phyloP scores from a whole-genome alignment of 2,888 invertebrate genomes.

The Temnothorax unifasciatus region DNA sequence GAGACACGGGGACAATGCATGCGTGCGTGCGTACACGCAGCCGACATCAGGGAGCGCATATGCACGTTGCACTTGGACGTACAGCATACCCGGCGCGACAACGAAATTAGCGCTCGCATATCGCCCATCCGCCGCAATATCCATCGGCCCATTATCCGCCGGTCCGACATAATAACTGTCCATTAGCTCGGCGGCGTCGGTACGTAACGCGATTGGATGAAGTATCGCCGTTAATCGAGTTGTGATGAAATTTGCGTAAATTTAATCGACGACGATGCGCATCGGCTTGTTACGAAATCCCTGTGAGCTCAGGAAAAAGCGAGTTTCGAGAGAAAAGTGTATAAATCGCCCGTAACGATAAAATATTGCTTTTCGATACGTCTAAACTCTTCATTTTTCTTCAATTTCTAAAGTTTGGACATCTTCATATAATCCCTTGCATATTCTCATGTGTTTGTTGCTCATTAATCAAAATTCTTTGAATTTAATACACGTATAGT shows the following conservation, averaged over 20 bases:
- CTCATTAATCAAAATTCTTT: neutral
- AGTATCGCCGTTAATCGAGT: constrained; percentile 48
- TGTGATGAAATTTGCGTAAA: constrained; percentile 45
- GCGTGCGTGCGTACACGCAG: constrained; percentile 19
- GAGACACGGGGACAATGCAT: constrained; percentile 51
- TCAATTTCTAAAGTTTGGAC: too few relatives aligned
- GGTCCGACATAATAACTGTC: constrained; percentile 47
- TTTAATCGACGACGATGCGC: constrained; percentile 8
- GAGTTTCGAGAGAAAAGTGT: neutral
- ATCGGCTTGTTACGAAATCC: constrained; percentile 13
- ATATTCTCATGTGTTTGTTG: neutral
- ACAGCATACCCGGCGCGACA: constrained; percentile 18
- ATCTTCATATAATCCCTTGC: neutral
- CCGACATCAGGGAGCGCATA: constrained; percentile 33
- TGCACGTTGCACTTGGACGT: constrained; percentile 38
- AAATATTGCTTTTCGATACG: neutral
- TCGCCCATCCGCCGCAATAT: constrained; percentile 33
- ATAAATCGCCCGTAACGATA: neutral
- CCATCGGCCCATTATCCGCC: constrained; percentile 39
- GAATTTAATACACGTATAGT: neutral
- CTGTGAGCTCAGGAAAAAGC: too few relatives aligned
- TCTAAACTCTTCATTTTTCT: neutral
- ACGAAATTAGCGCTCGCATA: constrained; percentile 43
- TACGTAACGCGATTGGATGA: constrained; percentile 33
- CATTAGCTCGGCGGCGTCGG: constrained; percentile 40